These are phyloP conservation scores for Cydia amplana DNA, from an alignment of 1,140 invertebrate species.

Conservation along the genomic window DNA sequence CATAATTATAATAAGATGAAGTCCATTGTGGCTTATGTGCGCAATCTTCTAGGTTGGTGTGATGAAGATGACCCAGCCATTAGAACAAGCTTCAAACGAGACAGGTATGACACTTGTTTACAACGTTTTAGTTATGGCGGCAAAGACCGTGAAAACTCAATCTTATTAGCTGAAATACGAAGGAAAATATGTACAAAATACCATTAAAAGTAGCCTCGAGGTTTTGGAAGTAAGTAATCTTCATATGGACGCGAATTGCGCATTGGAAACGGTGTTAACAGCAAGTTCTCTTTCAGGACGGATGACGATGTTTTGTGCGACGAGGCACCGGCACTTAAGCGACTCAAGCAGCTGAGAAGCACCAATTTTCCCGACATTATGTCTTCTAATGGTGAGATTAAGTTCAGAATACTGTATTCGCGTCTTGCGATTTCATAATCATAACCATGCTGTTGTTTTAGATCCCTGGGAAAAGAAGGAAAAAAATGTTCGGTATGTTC, in stretches of 20 bases:
- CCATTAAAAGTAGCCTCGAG: constrained; percentile 59
- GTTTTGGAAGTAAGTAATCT: constrained; percentile 64
- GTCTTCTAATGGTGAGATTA: constrained; percentile 52
- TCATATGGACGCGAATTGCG: background rate
- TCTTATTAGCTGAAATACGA: constrained; percentile 38
- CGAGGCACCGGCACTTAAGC: constrained; percentile 62
- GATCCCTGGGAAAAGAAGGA: constrained; percentile 57
- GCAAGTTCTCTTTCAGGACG: constrained; percentile 52
- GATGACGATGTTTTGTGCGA: constrained; percentile 65
- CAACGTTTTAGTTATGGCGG: constrained; percentile 75
- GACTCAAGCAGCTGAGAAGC: constrained; percentile 56
- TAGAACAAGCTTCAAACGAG: constrained; percentile 68
- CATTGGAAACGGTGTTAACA: background rate
- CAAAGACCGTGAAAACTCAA: constrained; percentile 59
- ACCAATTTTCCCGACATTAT: constrained; percentile 60
- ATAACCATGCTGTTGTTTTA: constrained; percentile 43
- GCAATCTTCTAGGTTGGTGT: constrained; percentile 61
- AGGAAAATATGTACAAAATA: constrained; percentile 61
- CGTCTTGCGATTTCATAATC: background rate
- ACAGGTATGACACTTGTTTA: constrained; percentile 78
- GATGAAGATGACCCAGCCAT: constrained; percentile 55
- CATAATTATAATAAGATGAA: constrained; percentile 66
- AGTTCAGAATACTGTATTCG: constrained; percentile 8
- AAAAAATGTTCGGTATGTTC: constrained; percentile 65
- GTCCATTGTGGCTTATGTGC: constrained; percentile 69